These are phyloP conservation scores for Octomys mimax DNA, from an alignment of 2,797 vertebrate genomes.

Conservation along the genomic window DNA sequence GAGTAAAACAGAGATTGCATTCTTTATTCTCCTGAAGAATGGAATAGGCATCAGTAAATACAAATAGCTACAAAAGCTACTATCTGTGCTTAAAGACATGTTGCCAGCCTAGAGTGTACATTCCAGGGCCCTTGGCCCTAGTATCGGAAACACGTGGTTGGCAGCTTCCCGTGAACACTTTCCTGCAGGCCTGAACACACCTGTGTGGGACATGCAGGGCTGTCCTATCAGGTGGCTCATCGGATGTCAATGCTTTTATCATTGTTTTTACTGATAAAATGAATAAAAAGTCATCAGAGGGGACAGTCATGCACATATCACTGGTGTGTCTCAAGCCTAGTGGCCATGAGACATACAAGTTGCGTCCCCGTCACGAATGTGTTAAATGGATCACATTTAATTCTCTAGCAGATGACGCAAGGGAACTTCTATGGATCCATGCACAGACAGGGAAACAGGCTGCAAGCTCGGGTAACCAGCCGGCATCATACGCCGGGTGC, in stretches of 20 bases:
- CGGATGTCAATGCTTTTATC: background rate
- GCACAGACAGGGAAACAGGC: background rate
- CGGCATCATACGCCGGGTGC: background rate
- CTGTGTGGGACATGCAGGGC: rapidly evolving
- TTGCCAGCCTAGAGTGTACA: background rate
- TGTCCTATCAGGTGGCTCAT: background rate
- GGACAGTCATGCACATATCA: background rate
- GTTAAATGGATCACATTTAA: background rate
- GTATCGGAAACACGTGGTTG: background rate
- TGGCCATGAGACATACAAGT: background rate
- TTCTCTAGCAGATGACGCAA: background rate
- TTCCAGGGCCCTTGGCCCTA: background rate
- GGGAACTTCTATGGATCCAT: background rate
- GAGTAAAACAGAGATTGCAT: background rate
- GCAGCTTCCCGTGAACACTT: background rate
- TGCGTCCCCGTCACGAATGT: too few relatives aligned
- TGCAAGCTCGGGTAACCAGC: background rate
- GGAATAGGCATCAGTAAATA: background rate
- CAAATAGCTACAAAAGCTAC: background rate
- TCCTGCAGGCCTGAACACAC: background rate
- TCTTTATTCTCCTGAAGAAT: background rate
- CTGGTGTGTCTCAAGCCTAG: background rate
- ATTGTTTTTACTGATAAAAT: background rate
- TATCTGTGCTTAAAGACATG: background rate
- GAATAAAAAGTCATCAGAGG: background rate